Conservation (phyloP, 2,888 invertebrate species). For the Stenoptilia bipunctidactyla region DNA sequence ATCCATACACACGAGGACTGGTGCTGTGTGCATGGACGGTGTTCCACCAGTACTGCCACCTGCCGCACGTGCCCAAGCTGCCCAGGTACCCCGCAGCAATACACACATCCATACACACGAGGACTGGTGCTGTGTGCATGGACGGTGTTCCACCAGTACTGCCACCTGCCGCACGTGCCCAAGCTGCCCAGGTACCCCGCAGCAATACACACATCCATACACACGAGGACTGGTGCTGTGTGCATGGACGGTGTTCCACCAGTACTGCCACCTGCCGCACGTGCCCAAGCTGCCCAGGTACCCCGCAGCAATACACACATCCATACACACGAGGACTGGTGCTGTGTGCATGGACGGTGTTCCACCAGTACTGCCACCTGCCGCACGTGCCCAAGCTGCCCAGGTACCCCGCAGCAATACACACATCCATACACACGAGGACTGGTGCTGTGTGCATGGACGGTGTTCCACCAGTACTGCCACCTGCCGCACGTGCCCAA, state of each 20-base stretch:
- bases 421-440: not conserved
- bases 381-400: not conserved
- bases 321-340: slow-evolving; percentile 13
- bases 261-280: not conserved
- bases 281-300: not conserved
- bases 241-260: not conserved
- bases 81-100: not conserved
- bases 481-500: not conserved
- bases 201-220: not conserved
- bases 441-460: not conserved
- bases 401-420: not conserved
- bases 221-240: not conserved
- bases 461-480: not conserved
- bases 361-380: not conserved
- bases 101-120: not conserved
- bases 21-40: not conserved
- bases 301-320: not conserved
- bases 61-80: not conserved
- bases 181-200: not conserved
- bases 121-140: not conserved
- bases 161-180: not conserved
- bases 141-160: not conserved
- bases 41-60: not conserved
- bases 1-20: not conserved
- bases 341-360: not conserved